These are phyloP conservation scores for Acronicta leporina DNA, from an alignment of 2,888 invertebrate genomes.

Conservation along the genomic window DNA sequence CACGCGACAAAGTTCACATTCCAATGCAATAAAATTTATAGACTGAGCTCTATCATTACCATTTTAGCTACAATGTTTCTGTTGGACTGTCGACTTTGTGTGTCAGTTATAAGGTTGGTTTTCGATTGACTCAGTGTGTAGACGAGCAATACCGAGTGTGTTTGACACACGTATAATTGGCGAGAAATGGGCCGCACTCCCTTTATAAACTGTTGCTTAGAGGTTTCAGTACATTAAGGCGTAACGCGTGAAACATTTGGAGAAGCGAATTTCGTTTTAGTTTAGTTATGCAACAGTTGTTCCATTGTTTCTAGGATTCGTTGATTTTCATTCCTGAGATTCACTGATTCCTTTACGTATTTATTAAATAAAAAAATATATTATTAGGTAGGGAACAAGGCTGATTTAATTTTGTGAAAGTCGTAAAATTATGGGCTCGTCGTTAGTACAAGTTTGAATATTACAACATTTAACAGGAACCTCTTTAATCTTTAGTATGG, in stretches of 20 bases:
- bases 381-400: too few species aligned
- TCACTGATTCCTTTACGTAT: neutral
- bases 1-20: slow-evolving; percentile 64
- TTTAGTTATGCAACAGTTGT: slow-evolving; percentile 32
- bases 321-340: neutral
- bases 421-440: neutral
- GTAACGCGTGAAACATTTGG: slow-evolving; percentile 51
- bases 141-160: slow-evolving; percentile 68
- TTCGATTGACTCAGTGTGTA: slow-evolving; percentile 32
- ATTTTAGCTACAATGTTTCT: slow-evolving; percentile 51
- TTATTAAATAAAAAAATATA: too few species aligned
- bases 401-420: too few species aligned
- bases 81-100: slow-evolving; percentile 51
- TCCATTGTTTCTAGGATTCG: slow-evolving; percentile 26
- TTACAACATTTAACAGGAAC: too few species aligned
- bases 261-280: slow-evolving; percentile 33
- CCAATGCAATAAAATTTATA: slow-evolving; percentile 58
- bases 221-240: slow-evolving; percentile 51
- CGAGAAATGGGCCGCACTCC: slow-evolving; percentile 80
- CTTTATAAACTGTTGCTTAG: slow-evolving; percentile 76
- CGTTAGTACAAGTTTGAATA: neutral
- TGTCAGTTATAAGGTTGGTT: slow-evolving; percentile 47
- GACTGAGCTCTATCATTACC: slow-evolving; percentile 67
- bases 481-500: too few species aligned
- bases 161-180: slow-evolving; percentile 86